These are phyloP conservation scores for Irena cyanogastra DNA, from an alignment of 2,113 vertebrate genomes.

Conservation along the genomic window DNA sequence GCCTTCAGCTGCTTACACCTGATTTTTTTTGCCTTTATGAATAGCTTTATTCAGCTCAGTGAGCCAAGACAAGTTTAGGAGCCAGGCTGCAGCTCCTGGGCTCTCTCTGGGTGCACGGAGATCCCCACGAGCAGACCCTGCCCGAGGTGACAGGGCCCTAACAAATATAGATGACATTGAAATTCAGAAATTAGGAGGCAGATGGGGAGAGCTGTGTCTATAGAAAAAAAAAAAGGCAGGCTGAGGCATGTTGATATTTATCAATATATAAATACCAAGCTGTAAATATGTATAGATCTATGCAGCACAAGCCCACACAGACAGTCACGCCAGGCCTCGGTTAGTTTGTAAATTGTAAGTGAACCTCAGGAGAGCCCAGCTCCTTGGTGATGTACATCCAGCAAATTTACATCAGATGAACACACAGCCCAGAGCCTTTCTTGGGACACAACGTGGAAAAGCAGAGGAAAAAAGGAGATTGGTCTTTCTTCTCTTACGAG, in stretches of 20 bases:
- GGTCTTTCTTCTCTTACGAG: background rate
- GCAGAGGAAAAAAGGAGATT: background rate
- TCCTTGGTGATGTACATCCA: background rate
- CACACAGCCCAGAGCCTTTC: background rate
- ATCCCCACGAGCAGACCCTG: background rate
- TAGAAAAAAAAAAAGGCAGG: background rate
- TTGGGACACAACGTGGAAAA: background rate
- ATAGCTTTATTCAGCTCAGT: background rate
- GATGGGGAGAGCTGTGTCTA: background rate
- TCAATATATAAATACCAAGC: background rate
- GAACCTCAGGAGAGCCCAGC: background rate
- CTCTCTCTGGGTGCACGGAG: background rate
- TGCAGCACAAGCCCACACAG: accelerated
- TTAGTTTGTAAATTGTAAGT: background rate
- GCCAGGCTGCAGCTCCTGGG: background rate
- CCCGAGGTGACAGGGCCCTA: background rate
- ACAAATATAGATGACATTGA: background rate
- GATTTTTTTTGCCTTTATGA: constrained; percentile 12
- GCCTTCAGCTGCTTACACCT: constrained; percentile 17
- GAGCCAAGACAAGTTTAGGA: background rate
- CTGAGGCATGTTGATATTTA: background rate
- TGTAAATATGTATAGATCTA: background rate
- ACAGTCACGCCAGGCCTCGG: background rate
- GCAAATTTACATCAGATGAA: background rate
- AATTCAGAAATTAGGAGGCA: constrained; percentile 26